These are phyloP conservation scores for Actias luna DNA, from an alignment of 2,888 invertebrate genomes.

Conservation along the genomic window DNA sequence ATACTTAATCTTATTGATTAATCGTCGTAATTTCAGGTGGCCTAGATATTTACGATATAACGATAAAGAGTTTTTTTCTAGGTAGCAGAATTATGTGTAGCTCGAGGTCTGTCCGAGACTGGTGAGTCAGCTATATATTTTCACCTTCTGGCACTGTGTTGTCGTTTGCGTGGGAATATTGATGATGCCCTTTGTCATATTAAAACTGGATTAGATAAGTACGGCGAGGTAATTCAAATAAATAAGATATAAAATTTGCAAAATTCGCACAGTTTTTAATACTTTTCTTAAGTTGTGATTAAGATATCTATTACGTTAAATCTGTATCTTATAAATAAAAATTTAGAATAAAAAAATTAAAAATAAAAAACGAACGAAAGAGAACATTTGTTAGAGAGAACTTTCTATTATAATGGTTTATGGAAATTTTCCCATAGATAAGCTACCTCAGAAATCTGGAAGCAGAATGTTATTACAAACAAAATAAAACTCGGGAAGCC, in stretches of 20 bases:
- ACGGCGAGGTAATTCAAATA: conserved; percentile 53
- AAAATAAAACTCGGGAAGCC: conserved; percentile 41
- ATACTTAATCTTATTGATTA: too few species aligned
- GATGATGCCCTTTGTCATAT: conserved; percentile 59
- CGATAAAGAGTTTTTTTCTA: conserved; percentile 23
- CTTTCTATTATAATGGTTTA: neutral
- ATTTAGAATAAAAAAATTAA: too few species aligned
- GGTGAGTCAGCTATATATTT: conserved; percentile 56
- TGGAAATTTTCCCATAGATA: conserved; percentile 32
- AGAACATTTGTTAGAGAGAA: too few species aligned
- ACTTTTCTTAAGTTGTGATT: too few species aligned
- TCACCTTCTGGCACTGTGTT: conserved; percentile 61
- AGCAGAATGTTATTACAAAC: conserved; percentile 60
- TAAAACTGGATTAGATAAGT: conserved; percentile 47
- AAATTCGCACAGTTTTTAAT: too few species aligned
- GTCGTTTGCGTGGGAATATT: conserved; percentile 53
- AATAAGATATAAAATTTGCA: neutral
- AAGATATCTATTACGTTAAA: too few species aligned
- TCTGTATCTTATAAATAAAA: too few species aligned
- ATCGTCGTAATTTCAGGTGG: too few species aligned
- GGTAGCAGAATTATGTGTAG: conserved; percentile 67
- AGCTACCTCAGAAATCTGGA: conserved; percentile 56
- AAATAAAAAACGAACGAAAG: too few species aligned
- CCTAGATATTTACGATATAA: neutral
- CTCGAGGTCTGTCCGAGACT: conserved; percentile 44